Evolutionary conservation across 2,888 invertebrate species (phyloP), one percentile per base, ranked within the genome.

Genomic region (Trimorus sp.): DNA sequence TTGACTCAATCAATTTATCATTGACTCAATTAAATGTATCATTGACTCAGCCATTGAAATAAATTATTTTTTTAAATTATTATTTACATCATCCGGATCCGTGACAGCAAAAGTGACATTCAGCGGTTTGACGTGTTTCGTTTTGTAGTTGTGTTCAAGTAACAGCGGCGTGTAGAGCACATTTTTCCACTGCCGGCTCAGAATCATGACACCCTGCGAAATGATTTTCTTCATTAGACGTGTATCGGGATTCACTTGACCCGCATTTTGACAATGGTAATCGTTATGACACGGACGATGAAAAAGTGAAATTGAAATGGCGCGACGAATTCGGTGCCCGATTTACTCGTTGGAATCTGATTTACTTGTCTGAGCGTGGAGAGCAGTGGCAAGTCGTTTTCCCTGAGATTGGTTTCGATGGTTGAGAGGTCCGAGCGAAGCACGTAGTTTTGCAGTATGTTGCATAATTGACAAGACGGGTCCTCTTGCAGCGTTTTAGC

Each of bases 151-250:
- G 90, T 97, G 97, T 88, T 97, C 97, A 70, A 98, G 94, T 51
- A 98, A 93, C 83, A 98, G 93, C 0, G 99, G 98, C 85, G 98
- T 98, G 91, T 98, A 98, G 16, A 99, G 93, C 3, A 97, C 96
- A 91, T 98, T 98, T 92, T 98, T 98, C 99, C 98, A 99, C 90
- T 99, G 98, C 0, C 98, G 94, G 88, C 98, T 98, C 70, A 99
- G 93, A 37, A 98, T 98, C 89, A 99, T 97, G n/a, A 99, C 96
- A 38, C 98, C 98, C 96, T 97, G 65, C 0, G 15, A 79, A 66
- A 73, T 26, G 15, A 73, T 60, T 59, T 73, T 79, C 79, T 73
- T 73, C 36, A 79, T 79, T 1, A 73, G 62, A 63, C 51, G 59
- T 53, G 37, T 62, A 62, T 56, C 73, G 9, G 73, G 40, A 76